phyloP scores from a whole-genome alignment of 2,113 vertebrate species.

The Melanostigma gelatinosum region DNA sequence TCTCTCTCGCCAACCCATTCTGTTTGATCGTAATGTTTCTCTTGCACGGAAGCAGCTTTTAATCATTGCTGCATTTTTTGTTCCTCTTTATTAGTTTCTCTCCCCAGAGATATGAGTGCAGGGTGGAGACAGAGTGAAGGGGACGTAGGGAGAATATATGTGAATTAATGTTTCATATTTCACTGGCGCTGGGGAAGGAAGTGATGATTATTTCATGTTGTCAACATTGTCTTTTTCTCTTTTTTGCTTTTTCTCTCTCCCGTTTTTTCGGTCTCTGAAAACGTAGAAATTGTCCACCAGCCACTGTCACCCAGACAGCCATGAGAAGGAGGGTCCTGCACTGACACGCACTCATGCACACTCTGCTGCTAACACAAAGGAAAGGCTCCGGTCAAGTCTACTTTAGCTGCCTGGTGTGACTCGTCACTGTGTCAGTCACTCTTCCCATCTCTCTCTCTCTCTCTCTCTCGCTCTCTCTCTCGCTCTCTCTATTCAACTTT shows the following conservation, averaged over 20 bases:
- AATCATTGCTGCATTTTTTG: constrained; percentile 58
- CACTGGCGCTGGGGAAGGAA: constrained; percentile 12
- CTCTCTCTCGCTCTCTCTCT: not conserved
- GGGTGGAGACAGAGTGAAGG: constrained; percentile 37
- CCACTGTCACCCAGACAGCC: constrained; percentile 32
- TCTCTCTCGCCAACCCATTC: constrained; percentile 4
- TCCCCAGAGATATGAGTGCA: constrained; percentile 44
- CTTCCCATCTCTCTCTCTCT: not conserved
- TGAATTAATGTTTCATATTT: constrained; percentile 62
- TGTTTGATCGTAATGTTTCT: constrained; percentile 56
- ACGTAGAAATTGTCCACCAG: constrained; percentile 21
- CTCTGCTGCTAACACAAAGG: constrained; percentile 6
- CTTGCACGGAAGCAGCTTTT: constrained; percentile 63
- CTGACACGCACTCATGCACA: constrained; percentile 1
- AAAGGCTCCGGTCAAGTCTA: constrained; percentile 17
- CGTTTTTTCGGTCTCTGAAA: constrained; percentile 13
- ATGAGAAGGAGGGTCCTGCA: not conserved
- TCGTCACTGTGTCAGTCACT: not conserved
- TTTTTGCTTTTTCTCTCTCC: not conserved
- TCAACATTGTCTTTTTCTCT: constrained; percentile 11
- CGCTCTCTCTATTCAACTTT: not conserved
- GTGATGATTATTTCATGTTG: constrained; percentile 58
- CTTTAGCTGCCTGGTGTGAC: constrained; percentile 14
- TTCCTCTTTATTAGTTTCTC: constrained; percentile 58
- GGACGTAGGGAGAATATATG: constrained; percentile 21